Percentiles rank a stretch among this genome's conserved stretches.
phyloP scores from a whole-genome alignment of 1,140 invertebrate genomes.

The Papilio polytes region DNA sequence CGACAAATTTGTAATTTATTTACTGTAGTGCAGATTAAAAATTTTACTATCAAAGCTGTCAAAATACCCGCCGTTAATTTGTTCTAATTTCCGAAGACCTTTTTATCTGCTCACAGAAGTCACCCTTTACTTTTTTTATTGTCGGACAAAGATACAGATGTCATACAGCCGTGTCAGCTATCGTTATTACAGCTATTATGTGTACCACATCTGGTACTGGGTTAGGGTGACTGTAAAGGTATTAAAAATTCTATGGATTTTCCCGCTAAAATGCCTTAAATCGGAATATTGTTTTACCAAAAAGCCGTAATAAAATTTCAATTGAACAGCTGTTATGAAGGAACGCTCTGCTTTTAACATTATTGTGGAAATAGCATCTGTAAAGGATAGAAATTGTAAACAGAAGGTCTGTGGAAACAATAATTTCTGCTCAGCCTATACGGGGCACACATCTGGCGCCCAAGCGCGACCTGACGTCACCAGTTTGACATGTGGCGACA shows the following conservation, averaged over 20 bases:
- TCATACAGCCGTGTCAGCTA: conserved; percentile 54
- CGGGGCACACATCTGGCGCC: conserved; percentile 54
- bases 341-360: neutral
- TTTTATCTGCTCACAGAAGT: conserved; percentile 41
- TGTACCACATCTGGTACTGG: conserved; percentile 49
- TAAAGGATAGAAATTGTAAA: conserved; percentile 20
- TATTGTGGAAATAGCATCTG: conserved; percentile 18
- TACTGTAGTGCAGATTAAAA: neutral
- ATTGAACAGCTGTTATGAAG: neutral
- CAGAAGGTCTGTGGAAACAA: conserved; percentile 34
- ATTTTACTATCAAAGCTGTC: neutral
- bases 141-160: conserved; percentile 54
- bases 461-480: conserved; percentile 57
- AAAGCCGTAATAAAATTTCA: neutral
- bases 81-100: conserved; percentile 32
- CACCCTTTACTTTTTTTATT: conserved; percentile 50
- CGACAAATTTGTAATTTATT: neutral
- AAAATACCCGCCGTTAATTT: conserved; percentile 24
- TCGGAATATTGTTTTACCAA: neutral
- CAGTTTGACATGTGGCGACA: conserved; percentile 57
- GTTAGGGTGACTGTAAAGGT: conserved; percentile 26
- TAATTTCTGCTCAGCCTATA: conserved; percentile 33
- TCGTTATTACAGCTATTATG: conserved; percentile 61
- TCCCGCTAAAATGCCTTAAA: neutral
- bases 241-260: conserved; percentile 6